A percentile compares a stretch with the other conserved stretches of the same genome.
Conservation (phyloP, 1,140 invertebrate species). For the Philaenus spumarius region DNA sequence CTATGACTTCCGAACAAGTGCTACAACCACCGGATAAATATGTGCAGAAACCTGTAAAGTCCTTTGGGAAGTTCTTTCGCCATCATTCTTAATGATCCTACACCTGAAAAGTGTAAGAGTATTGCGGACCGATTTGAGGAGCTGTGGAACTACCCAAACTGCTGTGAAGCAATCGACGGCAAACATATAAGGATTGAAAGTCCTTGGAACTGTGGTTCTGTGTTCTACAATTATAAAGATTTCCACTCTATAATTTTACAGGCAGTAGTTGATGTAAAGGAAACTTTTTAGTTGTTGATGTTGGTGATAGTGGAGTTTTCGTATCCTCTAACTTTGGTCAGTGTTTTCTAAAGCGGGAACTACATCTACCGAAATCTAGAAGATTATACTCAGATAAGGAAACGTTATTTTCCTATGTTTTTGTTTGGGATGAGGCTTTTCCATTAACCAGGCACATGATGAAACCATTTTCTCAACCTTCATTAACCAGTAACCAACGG, state of each 20-base stretch:
- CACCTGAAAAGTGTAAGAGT: constrained; percentile 24
- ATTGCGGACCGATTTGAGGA: constrained; percentile 33
- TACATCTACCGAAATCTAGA: constrained; percentile 3
- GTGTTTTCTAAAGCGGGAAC: constrained; percentile 16
- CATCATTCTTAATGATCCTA: constrained; percentile 11
- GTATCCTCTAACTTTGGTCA: constrained; percentile 24
- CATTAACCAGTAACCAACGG: constrained; percentile 32
- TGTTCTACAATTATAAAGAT: constrained; percentile 43
- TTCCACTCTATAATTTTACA: constrained; percentile 41
- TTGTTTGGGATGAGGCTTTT: constrained; percentile 32
- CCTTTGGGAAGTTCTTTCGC: constrained; percentile 3
- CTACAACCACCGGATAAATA: constrained; percentile 9
- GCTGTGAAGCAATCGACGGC: constrained; percentile 15
- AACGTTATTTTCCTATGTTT: constrained; percentile 5
- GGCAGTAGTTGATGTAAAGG: constrained; percentile 42
- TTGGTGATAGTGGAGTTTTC: constrained; percentile 43
- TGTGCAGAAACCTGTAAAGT: neutral
- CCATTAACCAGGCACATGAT: constrained; percentile 39
- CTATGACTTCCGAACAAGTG: constrained; percentile 14
- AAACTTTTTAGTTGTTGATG: constrained; percentile 40
- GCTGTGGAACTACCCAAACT: constrained; percentile 37
- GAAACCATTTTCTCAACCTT: constrained; percentile 40
- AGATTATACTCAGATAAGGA: constrained; percentile 5
- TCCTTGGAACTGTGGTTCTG: constrained; percentile 31
- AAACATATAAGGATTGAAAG: constrained; percentile 13